A percentile compares a stretch with the other conserved stretches of the same genome.
phyloP scores from a whole-genome alignment of 1,140 invertebrate species.

The Pogonomyrmex barbatus region DNA sequence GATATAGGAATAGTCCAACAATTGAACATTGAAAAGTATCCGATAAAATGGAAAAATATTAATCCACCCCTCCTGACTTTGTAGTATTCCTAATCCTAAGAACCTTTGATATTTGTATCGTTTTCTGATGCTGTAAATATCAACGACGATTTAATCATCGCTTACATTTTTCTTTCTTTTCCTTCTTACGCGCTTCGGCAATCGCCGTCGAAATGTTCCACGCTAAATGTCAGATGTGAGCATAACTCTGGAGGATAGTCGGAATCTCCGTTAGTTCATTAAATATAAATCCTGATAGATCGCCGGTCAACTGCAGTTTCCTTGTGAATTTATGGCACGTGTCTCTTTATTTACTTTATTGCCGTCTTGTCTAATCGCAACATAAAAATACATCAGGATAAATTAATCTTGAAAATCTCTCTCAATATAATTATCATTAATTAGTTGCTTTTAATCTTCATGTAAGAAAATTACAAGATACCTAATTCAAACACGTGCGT shows the following conservation, averaged over 20 bases:
- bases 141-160: constrained; percentile 24
- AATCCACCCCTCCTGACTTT: background rate
- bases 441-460: background rate
- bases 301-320: background rate
- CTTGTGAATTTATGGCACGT: constrained; percentile 24
- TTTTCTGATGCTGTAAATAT: constrained; percentile 41
- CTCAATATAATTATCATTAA: background rate
- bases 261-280: constrained; percentile 32
- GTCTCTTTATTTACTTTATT: background rate
- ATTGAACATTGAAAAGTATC: background rate
- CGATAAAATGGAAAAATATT: background rate
- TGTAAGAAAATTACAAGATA: background rate
- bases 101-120: constrained; percentile 53
- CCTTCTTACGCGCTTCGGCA: constrained; percentile 21
- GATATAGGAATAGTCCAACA: background rate
- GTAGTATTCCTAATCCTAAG: background rate
- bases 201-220: constrained; percentile 22
- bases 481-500: background rate
- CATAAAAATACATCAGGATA: background rate
- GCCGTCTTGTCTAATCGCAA: background rate
- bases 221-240: constrained; percentile 53
- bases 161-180: constrained; percentile 51
- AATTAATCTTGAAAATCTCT: background rate
- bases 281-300: constrained; percentile 54
- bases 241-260: constrained; percentile 20